Conservation (phyloP, 2,888 invertebrate genomes). For the Mesorhabditis sp. region DNA sequence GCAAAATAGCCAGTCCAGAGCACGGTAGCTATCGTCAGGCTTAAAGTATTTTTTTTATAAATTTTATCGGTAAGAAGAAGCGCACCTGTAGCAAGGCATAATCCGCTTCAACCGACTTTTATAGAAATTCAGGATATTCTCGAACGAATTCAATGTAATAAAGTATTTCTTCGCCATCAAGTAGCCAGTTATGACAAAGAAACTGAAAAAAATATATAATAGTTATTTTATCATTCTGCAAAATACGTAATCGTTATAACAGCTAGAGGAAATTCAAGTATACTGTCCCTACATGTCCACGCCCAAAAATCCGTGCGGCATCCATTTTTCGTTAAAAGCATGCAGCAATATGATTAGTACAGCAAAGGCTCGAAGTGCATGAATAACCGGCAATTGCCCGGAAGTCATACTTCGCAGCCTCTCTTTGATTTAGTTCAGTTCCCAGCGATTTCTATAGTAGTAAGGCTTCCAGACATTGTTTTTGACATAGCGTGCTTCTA, state of each 20-base stretch:
- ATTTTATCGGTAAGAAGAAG: not conserved
- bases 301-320: not conserved
- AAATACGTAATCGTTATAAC: no score
- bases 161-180: not conserved
- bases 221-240: no score
- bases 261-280: no score
- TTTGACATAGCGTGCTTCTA: no score
- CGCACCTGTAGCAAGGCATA: slow-evolving; percentile 1
- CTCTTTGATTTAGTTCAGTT: no score
- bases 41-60: not conserved
- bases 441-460: no score
- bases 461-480: no score
- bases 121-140: not conserved
- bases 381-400: not conserved
- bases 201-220: not conserved
- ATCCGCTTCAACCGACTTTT: not conserved
- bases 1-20: not conserved
- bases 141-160: not conserved
- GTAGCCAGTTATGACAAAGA: not conserved
- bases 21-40: not conserved
- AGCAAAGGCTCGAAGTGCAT: not conserved
- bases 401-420: not conserved
- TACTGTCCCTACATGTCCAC: not conserved
- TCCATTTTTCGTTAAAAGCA: not conserved
- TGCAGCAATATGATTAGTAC: not conserved